Base-by-base conservation (phyloP, 2,888 invertebrate species). In the Linyphia triangularis region DNA sequence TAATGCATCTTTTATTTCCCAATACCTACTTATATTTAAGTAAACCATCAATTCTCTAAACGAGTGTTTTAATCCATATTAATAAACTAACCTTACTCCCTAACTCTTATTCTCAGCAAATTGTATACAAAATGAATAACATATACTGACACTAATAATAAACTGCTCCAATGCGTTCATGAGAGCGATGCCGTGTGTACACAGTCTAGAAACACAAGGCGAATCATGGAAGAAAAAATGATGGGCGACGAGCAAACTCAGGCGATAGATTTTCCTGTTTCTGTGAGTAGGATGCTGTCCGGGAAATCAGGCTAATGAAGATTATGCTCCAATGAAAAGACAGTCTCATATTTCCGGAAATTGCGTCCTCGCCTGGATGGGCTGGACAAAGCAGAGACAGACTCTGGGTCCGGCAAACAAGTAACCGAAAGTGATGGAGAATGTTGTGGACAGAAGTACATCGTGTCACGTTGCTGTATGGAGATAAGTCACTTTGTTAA, bases 241-340 rank as follows among this genome's bases (percentile, higher is more conserved):
- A 57, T 33, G 59, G 0, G 5, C 16, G 28, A 5, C 13, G 57
- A 69, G 19, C 57, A 59, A 51, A 59, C 69, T 59, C 67, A 24
- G 81, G 57, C 57, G 26, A 57, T 51, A 16, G 51, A 51, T 51
- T 51, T 10, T 51, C 51, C 16, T n/a, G 51, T 51, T 73, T 59
- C 73, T 43, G 26, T 16, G 28, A 57, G 30, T 33, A 30, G 37
- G 57, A 65, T 85, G 57, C 51, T 67, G 75, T 69, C 77, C 59
- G 26, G 73, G 63, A 67, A 85, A 85, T 85, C 84, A 75, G 65
- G 75, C 67, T 85, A 85, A 85, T 85, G 84, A 85, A 85, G 77
- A 77, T 77, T 77, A 85, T 69, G 84, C 84, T 85, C 77, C 69
- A 59, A 10, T 67, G 84, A 51, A 83, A 72, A 82, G 82, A 67